A percentile compares a stretch with the other conserved stretches of the same genome.
phyloP scores from a whole-genome alignment of 2,888 invertebrate species.

The Pterostichus madidus region DNA sequence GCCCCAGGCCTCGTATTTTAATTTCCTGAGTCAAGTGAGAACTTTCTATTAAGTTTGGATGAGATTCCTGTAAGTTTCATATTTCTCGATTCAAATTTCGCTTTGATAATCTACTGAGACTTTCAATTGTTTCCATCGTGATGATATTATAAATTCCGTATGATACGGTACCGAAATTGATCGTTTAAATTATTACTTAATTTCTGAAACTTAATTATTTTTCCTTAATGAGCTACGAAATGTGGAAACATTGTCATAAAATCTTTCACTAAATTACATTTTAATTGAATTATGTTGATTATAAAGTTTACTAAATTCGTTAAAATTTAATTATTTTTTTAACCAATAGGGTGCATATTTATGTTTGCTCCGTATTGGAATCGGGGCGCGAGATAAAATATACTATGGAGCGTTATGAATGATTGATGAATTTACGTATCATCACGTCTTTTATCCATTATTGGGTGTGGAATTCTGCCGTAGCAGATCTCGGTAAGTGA shows the following conservation, averaged over 20 bases:
- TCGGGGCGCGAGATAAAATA: too few relatives aligned
- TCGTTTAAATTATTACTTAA: conserved; percentile 42
- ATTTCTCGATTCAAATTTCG: not conserved
- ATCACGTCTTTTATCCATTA: too few relatives aligned
- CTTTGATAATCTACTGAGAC: not conserved
- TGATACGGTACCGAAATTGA: conserved; percentile 12
- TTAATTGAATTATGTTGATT: conserved; percentile 33
- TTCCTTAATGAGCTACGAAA: conserved; percentile 19
- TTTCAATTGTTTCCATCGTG: too few relatives aligned
- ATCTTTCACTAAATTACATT: conserved; percentile 26
- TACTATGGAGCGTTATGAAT: too few relatives aligned
- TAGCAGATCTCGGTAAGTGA: too few relatives aligned
- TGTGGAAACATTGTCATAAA: conserved; percentile 32
- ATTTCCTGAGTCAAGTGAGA: too few relatives aligned
- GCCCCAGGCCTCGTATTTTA: too few relatives aligned
- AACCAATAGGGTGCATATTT: not conserved
- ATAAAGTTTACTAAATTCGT: conserved; percentile 20
- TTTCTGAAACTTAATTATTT: conserved; percentile 37
- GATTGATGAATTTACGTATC: too few relatives aligned
- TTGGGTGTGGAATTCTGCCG: too few relatives aligned
- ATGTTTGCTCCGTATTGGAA: too few relatives aligned
- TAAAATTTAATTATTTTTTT: not conserved
- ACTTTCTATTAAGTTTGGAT: not conserved
- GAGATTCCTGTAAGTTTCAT: not conserved
- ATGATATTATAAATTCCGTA: conserved; percentile 38